These are phyloP conservation scores for Watsonalla binaria DNA, from an alignment of 2,888 invertebrate species.

Conservation along the genomic window DNA sequence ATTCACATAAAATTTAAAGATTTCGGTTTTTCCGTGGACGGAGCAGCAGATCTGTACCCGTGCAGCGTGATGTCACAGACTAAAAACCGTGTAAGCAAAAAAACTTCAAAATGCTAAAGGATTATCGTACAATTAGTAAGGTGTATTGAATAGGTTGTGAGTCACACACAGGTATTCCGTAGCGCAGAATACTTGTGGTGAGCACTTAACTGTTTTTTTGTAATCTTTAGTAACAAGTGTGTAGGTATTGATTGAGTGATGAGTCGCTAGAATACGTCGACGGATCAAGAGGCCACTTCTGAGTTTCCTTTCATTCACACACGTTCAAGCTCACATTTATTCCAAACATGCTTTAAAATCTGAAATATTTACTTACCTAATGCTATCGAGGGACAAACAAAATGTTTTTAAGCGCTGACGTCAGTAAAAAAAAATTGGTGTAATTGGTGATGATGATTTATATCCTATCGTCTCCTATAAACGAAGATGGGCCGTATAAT, in stretches of 20 bases:
- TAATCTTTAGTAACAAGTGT: slow-evolving; percentile 20
- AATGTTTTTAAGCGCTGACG: too few relatives aligned
- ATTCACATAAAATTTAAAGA: too few relatives aligned
- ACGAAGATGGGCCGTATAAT: too few relatives aligned
- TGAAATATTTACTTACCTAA: too few relatives aligned
- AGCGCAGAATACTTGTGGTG: background rate
- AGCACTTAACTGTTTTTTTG: background rate
- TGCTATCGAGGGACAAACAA: too few relatives aligned
- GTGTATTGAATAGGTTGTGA: background rate
- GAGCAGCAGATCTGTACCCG: too few relatives aligned
- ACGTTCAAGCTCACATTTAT: slow-evolving; percentile 37
- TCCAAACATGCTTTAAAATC: slow-evolving; percentile 5
- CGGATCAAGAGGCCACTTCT: slow-evolving; percentile 43
- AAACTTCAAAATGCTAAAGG: background rate
- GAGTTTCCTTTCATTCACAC: slow-evolving; percentile 34
- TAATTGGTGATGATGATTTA: too few relatives aligned
- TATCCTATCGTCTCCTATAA: too few relatives aligned
- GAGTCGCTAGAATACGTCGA: slow-evolving; percentile 37
- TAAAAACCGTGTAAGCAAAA: background rate
- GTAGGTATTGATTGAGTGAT: slow-evolving; percentile 41
- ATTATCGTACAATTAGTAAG: background rate
- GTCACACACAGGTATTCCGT: background rate
- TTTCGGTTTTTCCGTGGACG: too few relatives aligned
- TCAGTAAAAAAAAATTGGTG: too few relatives aligned
- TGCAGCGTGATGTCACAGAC: too few relatives aligned